Evolutionary conservation across 2,797 vertebrate species (phyloP).

Genomic region (Sphaeramia orbicularis): DNA sequence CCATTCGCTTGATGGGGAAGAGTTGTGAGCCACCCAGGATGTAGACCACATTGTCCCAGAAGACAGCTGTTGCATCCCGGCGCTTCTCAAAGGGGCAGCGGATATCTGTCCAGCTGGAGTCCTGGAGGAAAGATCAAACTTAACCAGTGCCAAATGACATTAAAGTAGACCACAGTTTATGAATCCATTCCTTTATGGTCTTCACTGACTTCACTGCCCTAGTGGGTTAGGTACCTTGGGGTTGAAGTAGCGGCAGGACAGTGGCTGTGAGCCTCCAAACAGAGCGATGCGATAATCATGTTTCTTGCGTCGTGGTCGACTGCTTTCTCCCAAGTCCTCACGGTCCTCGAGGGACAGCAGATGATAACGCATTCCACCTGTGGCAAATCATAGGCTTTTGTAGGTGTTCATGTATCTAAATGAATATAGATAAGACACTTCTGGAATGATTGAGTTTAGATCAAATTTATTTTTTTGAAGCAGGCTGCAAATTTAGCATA

Average conservation of each 20-base stretch:
- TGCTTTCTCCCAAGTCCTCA: conserved; percentile 95
- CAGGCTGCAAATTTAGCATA: too few relatives aligned
- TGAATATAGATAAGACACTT: too few relatives aligned
- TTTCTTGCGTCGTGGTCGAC: conserved; percentile 94
- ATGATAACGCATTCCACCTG: conserved; percentile 98
- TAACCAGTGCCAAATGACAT: not conserved
- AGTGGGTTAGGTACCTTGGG: conserved; percentile 89
- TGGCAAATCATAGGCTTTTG: conserved; percentile 5
- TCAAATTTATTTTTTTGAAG: too few relatives aligned
- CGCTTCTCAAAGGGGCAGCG: conserved; percentile 98
- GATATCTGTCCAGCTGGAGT: conserved; percentile 97
- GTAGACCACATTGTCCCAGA: conserved; percentile 99
- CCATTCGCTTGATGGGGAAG: conserved; percentile 98
- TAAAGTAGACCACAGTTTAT: not conserved
- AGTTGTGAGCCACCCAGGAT: conserved; percentile 98
- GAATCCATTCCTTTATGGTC: not conserved
- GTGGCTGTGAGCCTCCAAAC: conserved; percentile 97
- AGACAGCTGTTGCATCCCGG: conserved; percentile 95
- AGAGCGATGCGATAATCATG: conserved; percentile 97
- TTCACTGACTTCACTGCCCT: not conserved
- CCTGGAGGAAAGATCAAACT: conserved; percentile 79
- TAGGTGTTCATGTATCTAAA: not conserved
- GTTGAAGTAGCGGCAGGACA: conserved; percentile 98
- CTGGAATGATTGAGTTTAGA: too few relatives aligned
- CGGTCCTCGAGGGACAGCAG: conserved; percentile 95